These are phyloP conservation scores for Diplolepis rosae DNA, from an alignment of 2,888 invertebrate genomes.

Conservation along the genomic window DNA sequence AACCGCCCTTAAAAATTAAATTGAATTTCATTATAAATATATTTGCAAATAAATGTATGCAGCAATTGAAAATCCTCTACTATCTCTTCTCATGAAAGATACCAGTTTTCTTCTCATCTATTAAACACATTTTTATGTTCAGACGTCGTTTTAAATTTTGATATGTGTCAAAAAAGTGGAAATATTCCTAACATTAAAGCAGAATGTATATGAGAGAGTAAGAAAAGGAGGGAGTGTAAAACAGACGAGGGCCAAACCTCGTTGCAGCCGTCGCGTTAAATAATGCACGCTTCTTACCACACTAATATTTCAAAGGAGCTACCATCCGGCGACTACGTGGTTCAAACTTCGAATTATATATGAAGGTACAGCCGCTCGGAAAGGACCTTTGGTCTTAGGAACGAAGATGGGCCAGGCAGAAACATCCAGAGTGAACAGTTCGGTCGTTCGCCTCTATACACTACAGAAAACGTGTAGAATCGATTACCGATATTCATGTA, in stretches of 20 bases:
- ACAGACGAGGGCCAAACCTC: slow-evolving; percentile 45
- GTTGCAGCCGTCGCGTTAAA: slow-evolving; percentile 57
- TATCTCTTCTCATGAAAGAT: too few relatives aligned
- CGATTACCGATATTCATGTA: neutral
- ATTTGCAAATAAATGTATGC: too few relatives aligned
- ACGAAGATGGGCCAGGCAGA: neutral
- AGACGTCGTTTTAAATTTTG: slow-evolving; percentile 13
- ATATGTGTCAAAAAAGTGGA: slow-evolving; percentile 31
- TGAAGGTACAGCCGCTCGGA: slow-evolving; percentile 54
- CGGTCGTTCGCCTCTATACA: neutral
- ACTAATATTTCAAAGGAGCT: slow-evolving; percentile 62
- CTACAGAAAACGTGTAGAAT: neutral
- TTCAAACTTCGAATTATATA: slow-evolving; percentile 60
- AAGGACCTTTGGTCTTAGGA: neutral
- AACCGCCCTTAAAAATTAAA: too few relatives aligned
- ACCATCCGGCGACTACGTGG: slow-evolving; percentile 53
- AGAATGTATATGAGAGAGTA: slow-evolving; percentile 42
- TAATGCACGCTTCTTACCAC: slow-evolving; percentile 61
- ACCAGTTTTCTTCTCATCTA: too few relatives aligned
- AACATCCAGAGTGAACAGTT: neutral
- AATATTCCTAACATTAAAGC: slow-evolving; percentile 38
- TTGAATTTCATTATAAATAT: too few relatives aligned
- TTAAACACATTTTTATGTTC: too few relatives aligned
- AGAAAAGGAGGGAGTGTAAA: slow-evolving; percentile 44
- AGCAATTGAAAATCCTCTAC: too few relatives aligned